Evolutionary conservation across 2,113 vertebrate genomes (phyloP), one percentile per base, ranked within the genome.

Genomic region (Rana temporaria): DNA sequence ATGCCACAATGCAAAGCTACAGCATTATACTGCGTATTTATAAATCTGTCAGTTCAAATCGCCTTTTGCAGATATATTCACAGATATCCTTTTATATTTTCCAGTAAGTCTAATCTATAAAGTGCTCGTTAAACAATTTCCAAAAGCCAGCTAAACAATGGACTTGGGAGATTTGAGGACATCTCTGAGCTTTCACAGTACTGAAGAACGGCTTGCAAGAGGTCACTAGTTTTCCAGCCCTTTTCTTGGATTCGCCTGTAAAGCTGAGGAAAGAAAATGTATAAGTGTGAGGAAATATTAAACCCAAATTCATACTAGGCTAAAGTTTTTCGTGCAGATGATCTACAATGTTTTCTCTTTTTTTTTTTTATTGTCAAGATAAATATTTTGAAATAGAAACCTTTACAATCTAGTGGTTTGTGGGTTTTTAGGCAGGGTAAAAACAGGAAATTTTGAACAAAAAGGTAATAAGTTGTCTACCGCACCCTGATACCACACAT

Each of bases 61-160:
- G 20, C 63, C 32, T 68, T 67, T 60, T 68, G 71, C 52, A 60
- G 20, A 59, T 65, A 67, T 34, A 34, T 81, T 65, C 69, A 73
- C 68, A 72, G 24, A 52, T 76, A 57, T 38, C n/a, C 30, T 38
- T 26, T 48, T 26, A 15, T 16, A n/a, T 67, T 16, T 66, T 78
- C 62, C 62, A 75, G 72, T 68, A 52, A 59, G 48, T 15, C 26
- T 53, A 4, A 65, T 26, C 22, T 65, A 65, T 82, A 83, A 83
- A 83, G 81, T 76, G 81, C 81, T 76, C 68, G 84, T 91, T 97
- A 99, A 70, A 91, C 42, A 9, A 92, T 92, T 84, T 98, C 97
- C 87, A 97, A 89, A 80, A 99, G 95, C 98, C 98, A 99, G 20
- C 90, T 86, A 74, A 97, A 97, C 24, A 99, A 92, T 16, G 96